A percentile compares a stretch with the other conserved stretches of the same genome.
Conservation (phyloP, 2,113 vertebrate species). For the Ginglymostoma cirratum region DNA sequence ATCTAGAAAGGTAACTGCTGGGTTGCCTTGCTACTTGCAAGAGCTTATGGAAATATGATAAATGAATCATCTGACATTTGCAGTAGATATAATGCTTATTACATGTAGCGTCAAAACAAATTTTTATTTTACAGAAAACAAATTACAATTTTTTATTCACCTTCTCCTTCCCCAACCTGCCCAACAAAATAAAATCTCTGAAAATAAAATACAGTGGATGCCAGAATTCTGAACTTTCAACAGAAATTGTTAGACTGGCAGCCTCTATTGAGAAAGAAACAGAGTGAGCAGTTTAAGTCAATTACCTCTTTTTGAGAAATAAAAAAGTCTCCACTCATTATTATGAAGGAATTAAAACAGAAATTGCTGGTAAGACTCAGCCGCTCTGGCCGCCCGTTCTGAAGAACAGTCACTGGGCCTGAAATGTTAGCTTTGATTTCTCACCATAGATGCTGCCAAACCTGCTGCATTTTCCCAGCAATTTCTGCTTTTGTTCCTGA, state of each 20-base stretch:
- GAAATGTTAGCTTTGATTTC: too few relatives aligned
- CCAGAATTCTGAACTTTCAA: neutral
- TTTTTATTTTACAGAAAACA: neutral
- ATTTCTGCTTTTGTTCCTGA: too few relatives aligned
- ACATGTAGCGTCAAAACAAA: neutral
- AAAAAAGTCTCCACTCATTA: neutral
- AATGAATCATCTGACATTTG: neutral
- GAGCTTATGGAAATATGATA: neutral
- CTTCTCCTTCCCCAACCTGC: neutral
- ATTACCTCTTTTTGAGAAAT: neutral
- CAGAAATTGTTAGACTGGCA: neutral
- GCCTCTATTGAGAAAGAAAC: neutral
- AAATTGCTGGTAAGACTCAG: too few relatives aligned
- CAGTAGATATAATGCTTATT: neutral
- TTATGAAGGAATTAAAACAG: neutral
- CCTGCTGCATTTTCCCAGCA: too few relatives aligned
- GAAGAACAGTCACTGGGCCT: too few relatives aligned
- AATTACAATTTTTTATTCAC: neutral
- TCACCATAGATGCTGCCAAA: too few relatives aligned
- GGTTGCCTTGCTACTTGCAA: neutral
- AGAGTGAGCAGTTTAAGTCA: too few relatives aligned
- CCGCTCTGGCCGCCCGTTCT: too few relatives aligned
- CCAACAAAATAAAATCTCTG: neutral
- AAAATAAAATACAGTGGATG: neutral
- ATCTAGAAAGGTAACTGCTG: neutral